Evolutionary conservation across 2,888 invertebrate species (phyloP).

Genomic region (Heliothis peltigera): DNA sequence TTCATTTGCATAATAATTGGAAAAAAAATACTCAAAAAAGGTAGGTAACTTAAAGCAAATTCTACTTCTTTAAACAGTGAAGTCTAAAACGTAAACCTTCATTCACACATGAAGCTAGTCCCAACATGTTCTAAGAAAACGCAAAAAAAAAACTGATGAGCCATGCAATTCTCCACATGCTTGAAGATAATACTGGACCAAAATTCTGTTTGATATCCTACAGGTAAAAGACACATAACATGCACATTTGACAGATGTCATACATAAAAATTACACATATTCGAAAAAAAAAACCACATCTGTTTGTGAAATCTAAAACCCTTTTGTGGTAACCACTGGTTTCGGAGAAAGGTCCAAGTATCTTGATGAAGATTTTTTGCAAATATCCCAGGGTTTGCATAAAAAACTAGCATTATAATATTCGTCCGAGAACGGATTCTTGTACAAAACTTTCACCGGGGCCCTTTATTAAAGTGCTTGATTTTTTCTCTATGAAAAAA

Average conservation of each 20-base stretch:
- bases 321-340: slow-evolving; percentile 78
- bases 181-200: too few relatives aligned
- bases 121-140: too few relatives aligned
- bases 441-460: slow-evolving; percentile 85
- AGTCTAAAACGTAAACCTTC: too few relatives aligned
- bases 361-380: slow-evolving; percentile 76
- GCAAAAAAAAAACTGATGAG: too few relatives aligned
- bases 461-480: slow-evolving; percentile 66
- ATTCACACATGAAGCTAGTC: too few relatives aligned
- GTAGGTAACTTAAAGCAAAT: too few relatives aligned
- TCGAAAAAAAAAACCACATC: slow-evolving; percentile 72
- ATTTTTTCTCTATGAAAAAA: slow-evolving; percentile 64
- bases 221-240: slow-evolving; percentile 33
- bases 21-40: too few relatives aligned
- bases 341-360: slow-evolving; percentile 76
- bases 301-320: slow-evolving; percentile 86
- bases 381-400: slow-evolving; percentile 66
- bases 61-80: too few relatives aligned
- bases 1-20: too few relatives aligned
- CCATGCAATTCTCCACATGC: too few relatives aligned
- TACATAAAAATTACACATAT: slow-evolving; percentile 48
- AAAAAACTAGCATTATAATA: slow-evolving; percentile 79
- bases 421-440: slow-evolving; percentile 75
- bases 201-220: slow-evolving; percentile 16
- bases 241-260: slow-evolving; percentile 56